Evolutionary conservation across 2,888 invertebrate species (phyloP).

Genomic region (Gortyna flavago): DNA sequence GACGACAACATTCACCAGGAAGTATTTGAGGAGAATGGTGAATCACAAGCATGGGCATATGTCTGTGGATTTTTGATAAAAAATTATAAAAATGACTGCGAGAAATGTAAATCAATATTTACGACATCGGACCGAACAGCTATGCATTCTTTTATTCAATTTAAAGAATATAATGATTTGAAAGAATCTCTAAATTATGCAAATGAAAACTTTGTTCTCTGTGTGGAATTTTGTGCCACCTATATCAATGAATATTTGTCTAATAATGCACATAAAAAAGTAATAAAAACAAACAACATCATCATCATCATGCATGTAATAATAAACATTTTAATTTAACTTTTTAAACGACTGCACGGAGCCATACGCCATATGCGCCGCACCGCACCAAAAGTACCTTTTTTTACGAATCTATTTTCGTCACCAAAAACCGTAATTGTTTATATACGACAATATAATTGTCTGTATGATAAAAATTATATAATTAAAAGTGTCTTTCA

Average conservation of each 20-base stretch:
- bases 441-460: no score
- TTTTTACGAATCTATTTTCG: no score
- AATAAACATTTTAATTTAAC: background rate
- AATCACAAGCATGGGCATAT: slow-evolving; percentile 16
- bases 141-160: slow-evolving; percentile 2
- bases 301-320: background rate
- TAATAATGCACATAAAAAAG: background rate
- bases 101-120: slow-evolving; percentile 1
- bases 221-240: background rate
- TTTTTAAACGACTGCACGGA: background rate
- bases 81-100: background rate
- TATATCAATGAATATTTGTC: background rate
- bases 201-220: background rate
- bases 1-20: slow-evolving; percentile 1
- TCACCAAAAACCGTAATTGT: no score
- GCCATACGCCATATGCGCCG: no score
- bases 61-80: slow-evolving; percentile 7
- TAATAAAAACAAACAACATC: no score
- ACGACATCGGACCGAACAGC: background rate
- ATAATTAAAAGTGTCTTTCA: slow-evolving; percentile 1
- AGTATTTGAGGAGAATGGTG: slow-evolving; percentile 1
- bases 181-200: slow-evolving; percentile 1
- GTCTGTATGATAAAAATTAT: no score
- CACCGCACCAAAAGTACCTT: no score
- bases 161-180: slow-evolving; percentile 9